These are phyloP conservation scores for Scolanthus callimorphus DNA, from an alignment of 92 coral and sea anemone species.

Conservation along the genomic window DNA sequence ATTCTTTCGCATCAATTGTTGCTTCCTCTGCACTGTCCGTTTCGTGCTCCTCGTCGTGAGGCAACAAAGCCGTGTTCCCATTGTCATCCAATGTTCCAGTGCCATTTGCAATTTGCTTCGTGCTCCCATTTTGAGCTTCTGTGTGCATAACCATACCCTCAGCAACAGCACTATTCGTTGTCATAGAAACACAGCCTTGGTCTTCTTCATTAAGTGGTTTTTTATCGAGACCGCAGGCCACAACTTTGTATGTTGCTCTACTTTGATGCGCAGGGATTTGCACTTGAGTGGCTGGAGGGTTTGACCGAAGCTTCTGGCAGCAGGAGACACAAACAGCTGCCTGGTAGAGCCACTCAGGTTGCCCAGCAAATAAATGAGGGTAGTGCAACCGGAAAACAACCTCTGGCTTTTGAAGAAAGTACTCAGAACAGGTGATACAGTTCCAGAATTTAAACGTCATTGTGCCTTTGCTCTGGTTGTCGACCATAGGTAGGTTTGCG, in stretches of 20 bases:
- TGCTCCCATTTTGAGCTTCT: neutral
- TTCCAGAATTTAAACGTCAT: constrained; percentile 98
- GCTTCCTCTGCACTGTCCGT: constrained; percentile 17
- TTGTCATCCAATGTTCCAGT: neutral
- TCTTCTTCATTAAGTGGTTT: constrained; percentile 9
- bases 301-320: constrained; percentile 19
- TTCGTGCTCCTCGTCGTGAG: constrained; percentile 3
- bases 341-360: constrained; percentile 96
- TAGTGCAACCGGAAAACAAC: constrained; percentile 87
- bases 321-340: constrained; percentile 86
- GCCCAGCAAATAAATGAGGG: constrained; percentile 87
- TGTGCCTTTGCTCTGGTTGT: constrained; percentile 69
- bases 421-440: constrained; percentile 96
- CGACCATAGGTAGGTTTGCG: constrained; percentile 82
- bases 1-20: constrained; percentile 2
- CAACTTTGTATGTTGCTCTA: constrained; percentile 17
- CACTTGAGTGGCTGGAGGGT: constrained; percentile 1
- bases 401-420: constrained; percentile 92
- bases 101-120: neutral
- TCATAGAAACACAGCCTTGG: too few relatives aligned
- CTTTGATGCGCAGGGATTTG: constrained; percentile 5
- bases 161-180: neutral
- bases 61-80: neutral
- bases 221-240: constrained; percentile 8
- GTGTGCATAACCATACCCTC: neutral